Evolutionary conservation across 2,113 vertebrate species (phyloP).

Genomic region (Pelobates fuscus): DNA sequence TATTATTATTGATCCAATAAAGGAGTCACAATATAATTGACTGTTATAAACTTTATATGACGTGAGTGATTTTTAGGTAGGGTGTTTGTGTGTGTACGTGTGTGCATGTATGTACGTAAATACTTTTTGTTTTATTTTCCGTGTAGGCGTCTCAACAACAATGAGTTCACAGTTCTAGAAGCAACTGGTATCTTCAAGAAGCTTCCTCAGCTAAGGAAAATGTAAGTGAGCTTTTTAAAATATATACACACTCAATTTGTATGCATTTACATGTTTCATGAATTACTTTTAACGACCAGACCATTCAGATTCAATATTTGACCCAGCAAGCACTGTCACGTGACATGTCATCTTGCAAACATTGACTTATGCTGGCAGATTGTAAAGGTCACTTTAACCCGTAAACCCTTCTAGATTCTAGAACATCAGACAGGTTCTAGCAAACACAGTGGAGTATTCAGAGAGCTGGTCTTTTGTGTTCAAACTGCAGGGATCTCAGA

Average conservation of each 20-base stretch:
- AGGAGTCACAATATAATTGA: too few species aligned
- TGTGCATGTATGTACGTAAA: too few species aligned
- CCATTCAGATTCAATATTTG: conserved; percentile 28
- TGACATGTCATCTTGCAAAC: too few species aligned
- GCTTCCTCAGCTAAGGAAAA: conserved; percentile 94
- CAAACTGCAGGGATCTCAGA: conserved; percentile 52
- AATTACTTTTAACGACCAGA: not conserved
- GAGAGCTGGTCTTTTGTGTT: conserved; percentile 55
- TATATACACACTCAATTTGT: not conserved
- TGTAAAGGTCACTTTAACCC: not conserved
- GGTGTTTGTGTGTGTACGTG: too few species aligned
- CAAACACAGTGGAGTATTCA: not conserved
- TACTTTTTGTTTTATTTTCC: conserved; percentile 42
- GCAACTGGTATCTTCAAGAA: conserved; percentile 97
- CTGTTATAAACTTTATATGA: too few species aligned
- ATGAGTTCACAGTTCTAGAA: conserved; percentile 95
- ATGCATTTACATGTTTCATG: not conserved
- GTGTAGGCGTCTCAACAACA: conserved; percentile 92
- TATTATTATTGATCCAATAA: too few species aligned
- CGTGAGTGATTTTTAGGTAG: too few species aligned
- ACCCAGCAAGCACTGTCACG: not conserved
- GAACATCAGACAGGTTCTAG: not conserved
- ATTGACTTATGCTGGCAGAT: too few species aligned
- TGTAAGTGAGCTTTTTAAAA: conserved; percentile 76
- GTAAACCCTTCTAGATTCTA: not conserved